Conservation (phyloP, 2,113 vertebrate genomes). For the Catharus minimus region DNA sequence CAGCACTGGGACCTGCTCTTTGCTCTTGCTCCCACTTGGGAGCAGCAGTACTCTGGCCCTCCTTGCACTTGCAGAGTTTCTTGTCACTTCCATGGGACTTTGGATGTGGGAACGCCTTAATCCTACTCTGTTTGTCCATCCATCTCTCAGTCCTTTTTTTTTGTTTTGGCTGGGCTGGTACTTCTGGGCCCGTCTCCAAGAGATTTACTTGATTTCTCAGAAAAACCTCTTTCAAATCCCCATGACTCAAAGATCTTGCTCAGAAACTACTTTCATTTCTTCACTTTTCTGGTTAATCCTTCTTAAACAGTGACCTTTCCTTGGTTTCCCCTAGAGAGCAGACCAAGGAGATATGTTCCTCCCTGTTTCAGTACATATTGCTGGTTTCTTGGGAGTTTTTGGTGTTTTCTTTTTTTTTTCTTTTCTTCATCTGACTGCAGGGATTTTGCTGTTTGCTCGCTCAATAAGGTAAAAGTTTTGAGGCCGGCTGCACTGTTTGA, state of each 20-base stretch:
- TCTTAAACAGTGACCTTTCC: conserved; percentile 6
- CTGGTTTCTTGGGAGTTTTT: neutral
- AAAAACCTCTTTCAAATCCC: neutral
- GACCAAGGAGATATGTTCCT: neutral
- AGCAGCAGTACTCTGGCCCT: neutral
- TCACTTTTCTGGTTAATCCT: neutral
- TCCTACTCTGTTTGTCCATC: neutral
- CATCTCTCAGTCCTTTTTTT: neutral
- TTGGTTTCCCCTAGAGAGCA: neutral
- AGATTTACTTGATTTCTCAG: neutral
- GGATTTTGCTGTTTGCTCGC: neutral
- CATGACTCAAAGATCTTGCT: neutral
- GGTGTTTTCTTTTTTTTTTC: no score
- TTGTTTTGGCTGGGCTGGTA: neutral
- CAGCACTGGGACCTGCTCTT: neutral
- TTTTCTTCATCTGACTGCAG: neutral
- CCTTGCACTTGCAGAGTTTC: neutral
- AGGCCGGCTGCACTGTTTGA: neutral
- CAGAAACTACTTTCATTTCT: neutral
- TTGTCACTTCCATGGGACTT: neutral
- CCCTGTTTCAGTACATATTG: neutral
- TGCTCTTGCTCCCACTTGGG: neutral
- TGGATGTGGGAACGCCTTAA: neutral
- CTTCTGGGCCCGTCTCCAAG: neutral
- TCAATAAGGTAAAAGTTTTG: neutral